Evolutionary conservation across 2,888 invertebrate species (phyloP), one percentile per base, ranked within the genome.

Genomic region (Pheosia tremula): DNA sequence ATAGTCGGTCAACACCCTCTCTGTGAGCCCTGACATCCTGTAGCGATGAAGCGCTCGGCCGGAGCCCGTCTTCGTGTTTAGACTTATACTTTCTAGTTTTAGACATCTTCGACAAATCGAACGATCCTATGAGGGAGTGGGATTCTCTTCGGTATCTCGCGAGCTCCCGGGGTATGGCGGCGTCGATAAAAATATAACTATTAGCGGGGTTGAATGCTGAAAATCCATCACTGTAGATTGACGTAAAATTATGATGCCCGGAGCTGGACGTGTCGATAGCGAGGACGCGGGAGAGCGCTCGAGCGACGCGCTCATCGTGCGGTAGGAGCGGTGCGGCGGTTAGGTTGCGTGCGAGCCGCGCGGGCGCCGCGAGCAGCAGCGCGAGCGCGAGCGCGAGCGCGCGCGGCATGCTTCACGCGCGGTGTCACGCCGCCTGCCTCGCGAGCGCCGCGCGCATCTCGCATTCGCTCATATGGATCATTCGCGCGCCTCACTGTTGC

Each of bases 41-140:
- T 5, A 84, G 74, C 0, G 84, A 78, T 0, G 84, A 79, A 0
- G 85, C 81, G 43, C 80, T 84, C 10, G 87, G 84, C 7, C 63
- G 68, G 3, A 60, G 64, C 4, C 61, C 62, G 0, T 59, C 62
- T 4, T 72, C 70, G 0, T 60, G 60, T 61, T 75, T 80, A 50
- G 59, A 71, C 38, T 78, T 78, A 4, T 66, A 58, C 39, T 80
- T 83, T 47, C 77, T 86, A 69, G 82, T 87, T 60, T 83, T 85
- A 54, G 87, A 86, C 70, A 89, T 80, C 59, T 84, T 87, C 0
- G 89, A 86, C 59, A 91, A 82, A 59, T 91, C 91, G 64, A 88
- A 90, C 3, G 91, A 82, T 0, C 86, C 85, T 43, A 91, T 89
- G 37, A 91, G 83, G 0, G 89, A 79, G 60, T 85, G 85, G 0